Base-by-base conservation (phyloP, 2,888 invertebrate genomes). In the Slavum lentiscoides region DNA sequence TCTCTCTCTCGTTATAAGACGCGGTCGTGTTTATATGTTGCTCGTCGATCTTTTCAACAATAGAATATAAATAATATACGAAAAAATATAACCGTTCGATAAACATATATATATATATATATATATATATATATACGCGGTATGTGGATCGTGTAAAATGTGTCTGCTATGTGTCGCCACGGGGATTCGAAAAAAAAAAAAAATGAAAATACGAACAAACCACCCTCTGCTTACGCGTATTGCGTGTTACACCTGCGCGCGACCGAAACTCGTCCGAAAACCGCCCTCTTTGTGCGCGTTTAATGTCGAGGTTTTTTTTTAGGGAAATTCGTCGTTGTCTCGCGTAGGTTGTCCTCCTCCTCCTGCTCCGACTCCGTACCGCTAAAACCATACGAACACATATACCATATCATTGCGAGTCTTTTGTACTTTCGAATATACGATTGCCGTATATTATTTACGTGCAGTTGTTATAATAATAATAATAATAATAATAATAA, bases 201-300 rank as follows among this genome's bases (percentile, higher is more conserved):
- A 23, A 37, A 55, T 17, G 55, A n/a, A 13, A 59, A 59, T 30
- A 69, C 23, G 19, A 6, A 59, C 21, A 59, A 59, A 23, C 39
- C 55, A 70, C 23, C 55, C 58, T 30, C 59, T 23, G 37, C 58
- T n/a, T 43, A 43, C 9, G 9, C 43, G 43, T 59, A 39, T 62
- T 69, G 61, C 77, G 77, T 62, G 77, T 80, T 80, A 80, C 77
- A 80, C 77, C 77, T 80, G 77, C 77, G 62, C 53, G 7, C 9
- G 4, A 43, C 30, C 61, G 39, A 55, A 80, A 70, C 70, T 64
- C 62, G 62, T 70, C 77, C 19, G 49, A 49, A 7, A 43, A 64
- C 77, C 77, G 30, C 77, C 69, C 70, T 64, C 70, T 5, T 64
- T 62, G 55, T 69, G 77, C 13, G 11, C 62, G 23, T 53, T 64